phyloP scores from a whole-genome alignment of 2,797 vertebrate species.

The Betta splendens region DNA sequence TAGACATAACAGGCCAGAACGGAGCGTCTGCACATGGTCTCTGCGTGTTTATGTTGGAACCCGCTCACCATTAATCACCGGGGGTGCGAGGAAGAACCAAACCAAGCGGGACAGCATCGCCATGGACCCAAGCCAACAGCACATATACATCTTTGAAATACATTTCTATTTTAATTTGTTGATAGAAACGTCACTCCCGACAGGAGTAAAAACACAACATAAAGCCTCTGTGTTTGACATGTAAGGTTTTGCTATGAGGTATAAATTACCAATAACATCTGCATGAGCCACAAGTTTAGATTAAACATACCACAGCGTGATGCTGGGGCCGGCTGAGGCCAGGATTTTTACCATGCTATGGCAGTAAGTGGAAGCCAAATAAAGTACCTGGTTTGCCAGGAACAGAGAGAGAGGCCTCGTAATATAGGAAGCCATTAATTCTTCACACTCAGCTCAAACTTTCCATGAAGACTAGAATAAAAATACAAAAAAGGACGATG shows the following conservation, averaged over 20 bases:
- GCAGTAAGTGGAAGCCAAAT: slow-evolving; percentile 47
- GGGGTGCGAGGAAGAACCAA: slow-evolving; percentile 42
- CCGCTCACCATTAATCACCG: slow-evolving; percentile 51
- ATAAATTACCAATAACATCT: slow-evolving; percentile 47
- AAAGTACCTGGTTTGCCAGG: slow-evolving; percentile 40
- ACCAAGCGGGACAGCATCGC: slow-evolving; percentile 48
- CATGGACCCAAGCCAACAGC: slow-evolving; percentile 64
- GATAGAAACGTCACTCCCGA: slow-evolving; percentile 36
- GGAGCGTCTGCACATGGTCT: slow-evolving; percentile 41
- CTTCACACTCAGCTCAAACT: slow-evolving; percentile 6
- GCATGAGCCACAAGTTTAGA: slow-evolving; percentile 33
- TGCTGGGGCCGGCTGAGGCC: slow-evolving; percentile 38
- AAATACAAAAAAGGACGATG: slow-evolving; percentile 41
- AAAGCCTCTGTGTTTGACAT: slow-evolving; percentile 45
- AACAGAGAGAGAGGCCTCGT: slow-evolving; percentile 35
- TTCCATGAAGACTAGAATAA: slow-evolving; percentile 40
- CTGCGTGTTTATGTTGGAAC: slow-evolving; percentile 68
- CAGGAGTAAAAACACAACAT: slow-evolving; percentile 36
- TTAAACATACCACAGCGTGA: slow-evolving; percentile 42
- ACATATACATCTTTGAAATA: slow-evolving; percentile 36
- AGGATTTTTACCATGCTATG: slow-evolving; percentile 36
- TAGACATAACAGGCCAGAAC: slow-evolving; percentile 60
- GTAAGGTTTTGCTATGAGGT: slow-evolving; percentile 11
- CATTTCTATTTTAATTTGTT: slow-evolving; percentile 28
- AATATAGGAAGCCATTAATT: slow-evolving; percentile 31